Conservation (phyloP, 2,888 invertebrate genomes). For the Torymus auratus region DNA sequence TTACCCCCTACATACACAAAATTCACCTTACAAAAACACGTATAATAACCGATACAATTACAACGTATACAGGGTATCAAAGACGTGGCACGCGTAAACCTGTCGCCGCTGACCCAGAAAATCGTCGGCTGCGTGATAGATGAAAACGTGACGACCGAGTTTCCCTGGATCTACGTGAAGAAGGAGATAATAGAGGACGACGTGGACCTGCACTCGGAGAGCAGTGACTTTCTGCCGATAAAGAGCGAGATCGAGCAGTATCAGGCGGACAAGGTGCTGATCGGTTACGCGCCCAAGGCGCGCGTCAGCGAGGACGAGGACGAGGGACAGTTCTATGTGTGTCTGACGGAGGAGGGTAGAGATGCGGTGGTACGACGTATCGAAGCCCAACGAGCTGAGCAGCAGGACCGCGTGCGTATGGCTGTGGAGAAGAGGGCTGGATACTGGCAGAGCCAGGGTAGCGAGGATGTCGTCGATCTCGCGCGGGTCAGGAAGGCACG, state of each 20-base stretch:
- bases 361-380: slow-evolving; percentile 76
- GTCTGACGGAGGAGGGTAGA: slow-evolving; percentile 79
- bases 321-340: slow-evolving; percentile 84
- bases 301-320: slow-evolving; percentile 74
- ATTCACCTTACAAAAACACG: too few species aligned
- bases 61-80: not conserved
- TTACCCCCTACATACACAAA: not conserved
- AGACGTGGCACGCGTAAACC: slow-evolving; percentile 77
- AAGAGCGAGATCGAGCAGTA: slow-evolving; percentile 74
- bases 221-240: slow-evolving; percentile 77
- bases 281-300: slow-evolving; percentile 84
- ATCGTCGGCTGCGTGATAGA: slow-evolving; percentile 83
- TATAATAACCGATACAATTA: not conserved
- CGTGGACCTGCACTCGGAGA: slow-evolving; percentile 80
- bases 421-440: slow-evolving; percentile 80
- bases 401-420: slow-evolving; percentile 75
- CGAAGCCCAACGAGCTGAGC: slow-evolving; percentile 64
- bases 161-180: slow-evolving; percentile 84
- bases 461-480: slow-evolving; percentile 82
- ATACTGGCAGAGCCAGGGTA: slow-evolving; percentile 82
- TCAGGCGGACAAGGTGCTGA: slow-evolving; percentile 75
- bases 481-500: slow-evolving; percentile 78
- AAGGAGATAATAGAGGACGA: slow-evolving; percentile 82
- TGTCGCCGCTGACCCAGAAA: slow-evolving; percentile 81
- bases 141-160: slow-evolving; percentile 83